phyloP scores from a whole-genome alignment of 2,888 invertebrate species.

The Heliothis peltigera region DNA sequence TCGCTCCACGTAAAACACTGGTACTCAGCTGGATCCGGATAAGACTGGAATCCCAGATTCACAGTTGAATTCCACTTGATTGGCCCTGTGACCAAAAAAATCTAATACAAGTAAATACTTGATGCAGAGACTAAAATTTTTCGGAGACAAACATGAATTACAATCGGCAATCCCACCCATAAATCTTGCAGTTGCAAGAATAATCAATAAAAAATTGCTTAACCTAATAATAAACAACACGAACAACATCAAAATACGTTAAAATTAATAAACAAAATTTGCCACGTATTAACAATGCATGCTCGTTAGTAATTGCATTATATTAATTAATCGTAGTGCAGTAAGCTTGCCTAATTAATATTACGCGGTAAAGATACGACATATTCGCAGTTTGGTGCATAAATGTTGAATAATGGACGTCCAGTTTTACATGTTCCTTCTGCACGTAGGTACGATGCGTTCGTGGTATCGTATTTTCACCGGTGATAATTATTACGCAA shows the following conservation, averaged over 20 bases:
- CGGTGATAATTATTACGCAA: conserved; percentile 78
- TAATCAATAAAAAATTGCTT: not conserved
- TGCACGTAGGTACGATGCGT: conserved; percentile 49
- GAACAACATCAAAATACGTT: conserved; percentile 6
- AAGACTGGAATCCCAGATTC: too few species aligned
- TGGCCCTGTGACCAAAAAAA: too few species aligned
- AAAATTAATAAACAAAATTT: conserved; percentile 8
- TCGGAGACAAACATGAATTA: too few species aligned
- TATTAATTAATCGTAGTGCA: conserved; percentile 50
- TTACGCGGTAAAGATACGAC: conserved; percentile 56
- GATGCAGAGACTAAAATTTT: too few species aligned
- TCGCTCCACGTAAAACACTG: too few species aligned
- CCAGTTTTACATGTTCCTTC: conserved; percentile 63
- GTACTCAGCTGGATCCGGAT: too few species aligned
- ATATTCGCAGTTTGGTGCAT: conserved; percentile 49
- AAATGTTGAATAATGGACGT: conserved; percentile 67
- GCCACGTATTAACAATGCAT: not conserved
- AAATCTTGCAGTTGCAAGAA: not conserved
- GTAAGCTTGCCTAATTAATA: conserved; percentile 63
- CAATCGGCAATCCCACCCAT: not conserved
- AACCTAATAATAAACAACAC: not conserved
- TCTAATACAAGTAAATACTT: too few species aligned
- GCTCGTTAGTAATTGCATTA: conserved; percentile 30
- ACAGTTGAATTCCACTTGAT: too few species aligned
- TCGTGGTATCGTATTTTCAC: conserved; percentile 74